A percentile compares a stretch with the other conserved stretches of the same genome.
These are phyloP conservation scores for Pachycephus smyrnensis DNA, from an alignment of 2,888 invertebrate genomes.

Conservation along the genomic window DNA sequence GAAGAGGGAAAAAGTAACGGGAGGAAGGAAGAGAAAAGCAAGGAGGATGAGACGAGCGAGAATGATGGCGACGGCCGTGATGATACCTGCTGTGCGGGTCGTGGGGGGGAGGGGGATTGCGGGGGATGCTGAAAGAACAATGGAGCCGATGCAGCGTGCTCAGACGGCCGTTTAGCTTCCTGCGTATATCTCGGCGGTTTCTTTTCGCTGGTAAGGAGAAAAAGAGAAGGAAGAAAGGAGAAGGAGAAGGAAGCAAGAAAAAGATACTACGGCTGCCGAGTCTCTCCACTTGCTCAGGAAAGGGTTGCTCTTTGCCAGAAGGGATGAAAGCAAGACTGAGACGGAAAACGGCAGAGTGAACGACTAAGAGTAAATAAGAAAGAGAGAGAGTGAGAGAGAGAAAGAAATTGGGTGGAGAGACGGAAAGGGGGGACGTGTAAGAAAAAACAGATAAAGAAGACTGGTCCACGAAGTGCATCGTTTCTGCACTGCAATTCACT, in stretches of 20 bases:
- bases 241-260: not conserved
- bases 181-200: not conserved
- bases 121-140: not conserved
- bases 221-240: slow-evolving; percentile 65
- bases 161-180: not conserved
- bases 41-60: not conserved
- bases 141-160: not conserved
- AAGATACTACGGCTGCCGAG: not conserved
- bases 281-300: not conserved
- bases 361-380: slow-evolving; percentile 67
- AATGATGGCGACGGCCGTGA: not conserved
- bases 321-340: not conserved
- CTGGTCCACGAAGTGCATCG: slow-evolving; percentile 47
- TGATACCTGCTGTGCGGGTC: not conserved
- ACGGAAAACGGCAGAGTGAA: slow-evolving; percentile 56
- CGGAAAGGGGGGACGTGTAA: not conserved
- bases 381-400: not conserved
- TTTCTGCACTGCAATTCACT: slow-evolving; percentile 46
- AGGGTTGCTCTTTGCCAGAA: not conserved
- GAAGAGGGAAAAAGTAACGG: not conserved
- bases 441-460: not conserved
- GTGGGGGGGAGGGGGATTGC: no score
- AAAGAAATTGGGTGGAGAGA: not conserved
- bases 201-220: slow-evolving; percentile 79
- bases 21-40: not conserved